A percentile compares a stretch with the other conserved stretches of the same genome.
These are phyloP conservation scores for Epinephelus coioides DNA, from an alignment of 2,797 vertebrate genomes.

Conservation along the genomic window DNA sequence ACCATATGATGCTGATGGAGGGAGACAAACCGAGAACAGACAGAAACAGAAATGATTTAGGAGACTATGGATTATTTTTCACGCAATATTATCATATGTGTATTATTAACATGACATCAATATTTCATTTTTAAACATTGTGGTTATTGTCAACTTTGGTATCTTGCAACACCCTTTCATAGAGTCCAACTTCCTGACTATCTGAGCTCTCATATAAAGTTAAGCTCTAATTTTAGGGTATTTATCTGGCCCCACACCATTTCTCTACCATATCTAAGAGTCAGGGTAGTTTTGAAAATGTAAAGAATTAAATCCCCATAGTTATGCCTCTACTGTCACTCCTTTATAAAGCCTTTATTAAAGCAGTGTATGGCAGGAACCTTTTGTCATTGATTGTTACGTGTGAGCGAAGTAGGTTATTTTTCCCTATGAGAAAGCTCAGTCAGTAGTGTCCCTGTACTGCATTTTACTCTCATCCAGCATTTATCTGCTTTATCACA, in stretches of 20 bases:
- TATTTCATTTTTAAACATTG: no score
- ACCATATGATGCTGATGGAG: no score
- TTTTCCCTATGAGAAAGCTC: conserved; percentile 18
- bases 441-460: conserved; percentile 12
- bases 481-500: conserved; percentile 57
- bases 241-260: not conserved
- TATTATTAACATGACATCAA: no score
- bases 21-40: no score
- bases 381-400: conserved; percentile 7
- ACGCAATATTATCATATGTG: no score
- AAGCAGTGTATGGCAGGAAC: not conserved
- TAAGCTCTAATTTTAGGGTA: not conserved
- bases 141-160: no score
- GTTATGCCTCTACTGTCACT: not conserved
- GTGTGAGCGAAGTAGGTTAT: not conserved
- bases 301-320: not conserved
- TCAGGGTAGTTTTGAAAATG: not conserved
- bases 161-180: no score
- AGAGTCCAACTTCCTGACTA: not conserved
- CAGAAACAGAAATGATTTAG: no score
- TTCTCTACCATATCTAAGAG: not conserved
- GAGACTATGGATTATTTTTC: no score
- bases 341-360: not conserved
- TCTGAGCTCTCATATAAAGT: not conserved
- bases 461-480: conserved; percentile 29